A percentile compares a stretch with the other conserved stretches of the same genome.
These are phyloP conservation scores for Calliopum simillimum DNA, from an alignment of 2,888 invertebrate species.

Conservation along the genomic window DNA sequence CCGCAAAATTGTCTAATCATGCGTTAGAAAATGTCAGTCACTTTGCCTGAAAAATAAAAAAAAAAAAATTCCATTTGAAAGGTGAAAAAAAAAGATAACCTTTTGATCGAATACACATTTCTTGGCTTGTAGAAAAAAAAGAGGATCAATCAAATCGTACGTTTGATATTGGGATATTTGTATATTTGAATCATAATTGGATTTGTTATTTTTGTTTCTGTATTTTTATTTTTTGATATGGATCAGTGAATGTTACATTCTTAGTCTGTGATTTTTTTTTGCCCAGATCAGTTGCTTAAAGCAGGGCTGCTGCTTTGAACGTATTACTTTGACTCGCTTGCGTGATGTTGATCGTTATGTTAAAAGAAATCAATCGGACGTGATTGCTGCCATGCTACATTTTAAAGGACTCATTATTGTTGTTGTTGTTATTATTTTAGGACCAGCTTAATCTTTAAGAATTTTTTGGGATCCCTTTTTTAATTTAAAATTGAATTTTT, in stretches of 20 bases:
- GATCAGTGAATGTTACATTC: too few species aligned
- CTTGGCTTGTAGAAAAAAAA: not conserved
- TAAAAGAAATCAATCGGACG: not conserved
- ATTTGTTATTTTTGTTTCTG: constrained; percentile 18
- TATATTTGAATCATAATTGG: constrained; percentile 38
- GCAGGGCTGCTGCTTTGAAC: not conserved
- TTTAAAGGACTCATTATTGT: not conserved
- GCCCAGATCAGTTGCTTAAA: not conserved
- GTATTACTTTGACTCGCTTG: not conserved
- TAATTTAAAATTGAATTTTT: constrained; percentile 3
- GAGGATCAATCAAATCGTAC: constrained; percentile 1
- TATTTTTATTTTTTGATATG: too few species aligned
- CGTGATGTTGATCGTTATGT: constrained; percentile 1
- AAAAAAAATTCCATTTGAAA: not conserved
- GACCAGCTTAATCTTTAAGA: not conserved
- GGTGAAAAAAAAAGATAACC: not conserved
- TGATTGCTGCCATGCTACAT: not conserved
- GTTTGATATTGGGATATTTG: constrained; percentile 5
- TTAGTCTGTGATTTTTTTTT: not conserved
- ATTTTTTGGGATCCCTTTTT: not conserved
- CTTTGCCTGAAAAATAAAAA: not conserved
- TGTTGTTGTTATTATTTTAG: not conserved
- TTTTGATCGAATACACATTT: not conserved
- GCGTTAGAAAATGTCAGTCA: constrained; percentile 35
- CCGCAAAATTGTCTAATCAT: constrained; percentile 40